These are phyloP conservation scores for Labrus mixtus DNA, from an alignment of 2,113 vertebrate species.

Conservation along the genomic window DNA sequence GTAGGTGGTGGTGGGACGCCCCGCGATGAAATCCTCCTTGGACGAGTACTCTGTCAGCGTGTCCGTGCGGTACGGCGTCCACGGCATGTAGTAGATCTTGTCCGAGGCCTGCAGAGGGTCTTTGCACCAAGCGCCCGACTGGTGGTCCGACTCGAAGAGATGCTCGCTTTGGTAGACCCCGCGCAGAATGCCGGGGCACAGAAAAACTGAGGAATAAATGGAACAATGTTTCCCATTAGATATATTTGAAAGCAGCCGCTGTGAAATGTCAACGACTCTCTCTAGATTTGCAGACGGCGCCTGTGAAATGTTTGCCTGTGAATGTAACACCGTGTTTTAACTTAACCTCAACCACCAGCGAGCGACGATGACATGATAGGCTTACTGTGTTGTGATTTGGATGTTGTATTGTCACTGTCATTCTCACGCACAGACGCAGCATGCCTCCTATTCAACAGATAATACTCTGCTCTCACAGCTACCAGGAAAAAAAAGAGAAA, in stretches of 20 bases:
- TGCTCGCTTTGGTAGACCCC: constrained; percentile 99
- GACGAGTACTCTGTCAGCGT: constrained; percentile 97
- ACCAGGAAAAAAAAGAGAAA: constrained; percentile 70
- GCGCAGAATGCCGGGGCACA: constrained; percentile 95
- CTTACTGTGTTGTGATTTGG: constrained; percentile 58
- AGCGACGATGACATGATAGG: constrained; percentile 61
- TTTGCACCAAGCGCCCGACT: constrained; percentile 99
- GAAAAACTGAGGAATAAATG: constrained; percentile 88
- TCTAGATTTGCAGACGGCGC: constrained; percentile 19
- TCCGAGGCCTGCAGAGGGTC: constrained; percentile 97
- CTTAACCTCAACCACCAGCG: constrained; percentile 43
- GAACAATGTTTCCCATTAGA: constrained; percentile 40
- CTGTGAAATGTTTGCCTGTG: constrained; percentile 40
- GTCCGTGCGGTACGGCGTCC: constrained; percentile 97
- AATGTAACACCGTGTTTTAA: constrained; percentile 48
- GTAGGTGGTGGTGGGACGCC: constrained; percentile 96
- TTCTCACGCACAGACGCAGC: constrained; percentile 59
- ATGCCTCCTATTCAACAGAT: constrained; percentile 59
- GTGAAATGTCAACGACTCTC: constrained; percentile 39
- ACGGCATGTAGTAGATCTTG: constrained; percentile 99
- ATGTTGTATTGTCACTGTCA: constrained; percentile 59
- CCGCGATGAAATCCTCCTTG: constrained; percentile 98
- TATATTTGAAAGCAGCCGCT: background rate
- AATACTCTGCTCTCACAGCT: constrained; percentile 58
- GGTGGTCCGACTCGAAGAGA: constrained; percentile 98